Evolutionary conservation across 2,888 invertebrate species (phyloP).

Genomic region (Apamea crenata): DNA sequence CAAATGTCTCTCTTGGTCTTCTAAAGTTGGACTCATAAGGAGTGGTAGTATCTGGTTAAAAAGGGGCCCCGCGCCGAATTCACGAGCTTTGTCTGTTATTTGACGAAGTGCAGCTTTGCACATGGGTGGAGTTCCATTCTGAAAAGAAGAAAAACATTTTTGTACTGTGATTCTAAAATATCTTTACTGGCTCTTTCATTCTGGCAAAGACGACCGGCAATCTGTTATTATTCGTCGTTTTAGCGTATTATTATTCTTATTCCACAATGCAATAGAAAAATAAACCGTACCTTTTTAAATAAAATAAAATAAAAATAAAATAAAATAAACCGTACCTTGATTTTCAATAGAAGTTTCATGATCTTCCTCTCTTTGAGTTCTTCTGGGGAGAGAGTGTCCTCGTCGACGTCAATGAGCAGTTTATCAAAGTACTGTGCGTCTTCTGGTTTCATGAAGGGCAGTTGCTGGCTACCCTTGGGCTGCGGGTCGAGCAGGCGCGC

Average conservation of each 20-base stretch:
- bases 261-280: background rate
- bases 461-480: conserved; percentile 97
- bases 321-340: conserved; percentile 91
- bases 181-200: background rate
- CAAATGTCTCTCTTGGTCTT: conserved; percentile 99
- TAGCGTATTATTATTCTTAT: background rate
- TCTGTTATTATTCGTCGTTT: background rate
- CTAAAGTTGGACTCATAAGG: conserved; percentile 99
- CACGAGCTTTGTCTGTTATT: conserved; percentile 99
- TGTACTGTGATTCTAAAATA: background rate
- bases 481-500: conserved; percentile 97
- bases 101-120: conserved; percentile 99
- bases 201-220: background rate
- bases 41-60: conserved; percentile 99
- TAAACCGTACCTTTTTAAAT: conserved; percentile 91
- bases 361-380: conserved; percentile 99
- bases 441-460: conserved; percentile 99
- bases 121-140: conserved; percentile 99
- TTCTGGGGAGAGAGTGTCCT: conserved; percentile 98
- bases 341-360: conserved; percentile 99
- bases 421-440: conserved; percentile 99
- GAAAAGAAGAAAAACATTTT: conserved; percentile 46
- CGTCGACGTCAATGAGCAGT: conserved; percentile 99
- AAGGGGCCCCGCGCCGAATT: conserved; percentile 99
- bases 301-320: no score